Evolutionary conservation across 2,113 vertebrate species (phyloP).

Genomic region (Sylvilagus bachmani): DNA sequence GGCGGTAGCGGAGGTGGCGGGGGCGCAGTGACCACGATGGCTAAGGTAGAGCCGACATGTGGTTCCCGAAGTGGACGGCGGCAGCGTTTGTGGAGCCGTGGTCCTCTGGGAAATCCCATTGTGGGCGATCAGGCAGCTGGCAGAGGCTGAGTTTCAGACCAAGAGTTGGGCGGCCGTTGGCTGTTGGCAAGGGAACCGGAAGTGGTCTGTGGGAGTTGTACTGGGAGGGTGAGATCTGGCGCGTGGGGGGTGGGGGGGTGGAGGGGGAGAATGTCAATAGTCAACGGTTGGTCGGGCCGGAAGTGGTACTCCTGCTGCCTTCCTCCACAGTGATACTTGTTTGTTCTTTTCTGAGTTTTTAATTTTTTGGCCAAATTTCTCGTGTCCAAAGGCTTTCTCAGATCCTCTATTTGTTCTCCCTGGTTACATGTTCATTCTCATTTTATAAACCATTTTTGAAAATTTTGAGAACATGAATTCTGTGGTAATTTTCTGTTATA

Average conservation of each 20-base stretch:
- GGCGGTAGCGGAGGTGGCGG: fast-evolving
- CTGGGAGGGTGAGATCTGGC: too few relatives aligned
- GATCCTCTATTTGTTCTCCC: not conserved
- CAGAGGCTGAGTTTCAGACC: too few relatives aligned
- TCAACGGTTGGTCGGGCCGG: too few relatives aligned
- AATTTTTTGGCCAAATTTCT: not conserved
- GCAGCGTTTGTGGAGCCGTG: too few relatives aligned
- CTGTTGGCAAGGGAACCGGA: not conserved
- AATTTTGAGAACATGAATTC: not conserved
- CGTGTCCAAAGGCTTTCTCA: not conserved
- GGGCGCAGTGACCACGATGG: fast-evolving
- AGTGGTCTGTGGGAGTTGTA: not conserved
- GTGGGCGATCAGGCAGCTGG: too few relatives aligned
- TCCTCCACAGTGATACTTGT: not conserved
- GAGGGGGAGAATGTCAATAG: too few relatives aligned
- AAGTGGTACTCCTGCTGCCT: too few relatives aligned
- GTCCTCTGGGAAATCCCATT: too few relatives aligned
- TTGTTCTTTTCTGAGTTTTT: not conserved
- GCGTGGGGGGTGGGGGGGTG: too few relatives aligned
- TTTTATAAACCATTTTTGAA: conserved; percentile 3
- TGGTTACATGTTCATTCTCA: not conserved
- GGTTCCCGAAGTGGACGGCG: too few relatives aligned
- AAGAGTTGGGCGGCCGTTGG: not conserved
- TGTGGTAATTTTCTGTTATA: not conserved
- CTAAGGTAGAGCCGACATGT: too few relatives aligned